Percentiles rank a stretch among this genome's conserved stretches.
Evolutionary conservation across 1,140 invertebrate genomes (phyloP).

Genomic region (Mamestra configurata): DNA sequence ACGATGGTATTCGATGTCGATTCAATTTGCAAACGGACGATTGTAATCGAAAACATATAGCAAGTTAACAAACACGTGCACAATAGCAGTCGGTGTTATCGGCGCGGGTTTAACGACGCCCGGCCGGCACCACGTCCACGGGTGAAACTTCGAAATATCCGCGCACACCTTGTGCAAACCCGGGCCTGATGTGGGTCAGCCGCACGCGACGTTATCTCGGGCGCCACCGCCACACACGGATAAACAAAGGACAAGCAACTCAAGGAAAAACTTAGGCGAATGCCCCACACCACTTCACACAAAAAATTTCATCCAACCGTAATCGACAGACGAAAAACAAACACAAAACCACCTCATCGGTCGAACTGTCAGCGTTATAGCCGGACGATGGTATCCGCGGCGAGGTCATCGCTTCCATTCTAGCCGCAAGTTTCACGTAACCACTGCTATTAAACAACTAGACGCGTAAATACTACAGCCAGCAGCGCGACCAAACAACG

Average conservation of each 20-base stretch:
- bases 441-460: slow-evolving; percentile 61
- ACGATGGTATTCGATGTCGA: slow-evolving; percentile 58
- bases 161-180: slow-evolving; percentile 53
- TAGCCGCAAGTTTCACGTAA: slow-evolving; percentile 66
- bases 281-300: slow-evolving; percentile 52
- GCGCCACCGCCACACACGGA: slow-evolving; percentile 48
- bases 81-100: slow-evolving; percentile 61
- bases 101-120: slow-evolving; percentile 53
- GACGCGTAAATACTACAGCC: slow-evolving; percentile 63
- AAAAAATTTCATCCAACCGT: slow-evolving; percentile 58
- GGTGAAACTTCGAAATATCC: slow-evolving; percentile 65
- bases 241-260: slow-evolving; percentile 55
- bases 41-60: slow-evolving; percentile 63
- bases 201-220: slow-evolving; percentile 56
- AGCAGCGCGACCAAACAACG: slow-evolving; percentile 61
- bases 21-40: slow-evolving; percentile 58
- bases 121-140: slow-evolving; percentile 47
- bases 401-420: slow-evolving; percentile 78
- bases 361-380: slow-evolving; percentile 54
- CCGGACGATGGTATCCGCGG: slow-evolving; percentile 62
- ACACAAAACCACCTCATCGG: slow-evolving; percentile 78
- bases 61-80: slow-evolving; percentile 61
- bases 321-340: slow-evolving; percentile 67
- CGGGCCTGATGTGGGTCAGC: slow-evolving; percentile 66
- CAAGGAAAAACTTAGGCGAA: slow-evolving; percentile 58